Evolutionary conservation across 2,888 invertebrate species (phyloP), one percentile per base, ranked within the genome.

Genomic region (Acronicta leporina): DNA sequence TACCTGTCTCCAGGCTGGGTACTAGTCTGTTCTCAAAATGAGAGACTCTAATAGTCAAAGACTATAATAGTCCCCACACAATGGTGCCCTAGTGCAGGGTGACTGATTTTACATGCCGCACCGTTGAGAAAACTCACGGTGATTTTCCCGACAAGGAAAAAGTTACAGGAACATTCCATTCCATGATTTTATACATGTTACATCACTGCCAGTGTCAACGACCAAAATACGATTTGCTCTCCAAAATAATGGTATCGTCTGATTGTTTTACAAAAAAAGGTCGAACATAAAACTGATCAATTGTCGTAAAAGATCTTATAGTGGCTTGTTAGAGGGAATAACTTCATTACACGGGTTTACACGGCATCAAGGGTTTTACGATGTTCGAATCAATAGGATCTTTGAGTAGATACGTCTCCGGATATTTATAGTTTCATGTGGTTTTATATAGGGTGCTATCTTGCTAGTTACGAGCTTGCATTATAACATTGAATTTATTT

Each of bases 241-340:
- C 0, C 11, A 62, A 58, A n/a, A 60, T 52, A 63, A 51, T 63
- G 43, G 52, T 50, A 54, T 63, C 38, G 30, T 63, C 47, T 43
- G 54, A 63, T 55, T 71, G 73, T 75, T 75, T 73, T 72, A 63
- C 55, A 76, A 80, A 72, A 33, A 83, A 81, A 79, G 75, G 73
- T 75, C 68, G 44, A 48, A 62, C 73, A 76, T 79, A 79, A 87
- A 88, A 80, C 73, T 68, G 79, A 79, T 77, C 81, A 80, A 82
- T 87, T 74, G 85, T 88, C 90, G 88, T 92, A 91, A 91, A 90
- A 86, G 81, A 79, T 73, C 72, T 81, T 81, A 88, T 90, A 86
- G 89, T 84, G 86, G 81, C 88, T 92, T 90, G 91, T 91, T 91
- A 89, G 87, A 72, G 82, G 79, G 77, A 86, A 88, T 87, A 88